A percentile compares a stretch with the other conserved stretches of the same genome.
phyloP scores from a whole-genome alignment of 2,888 invertebrate genomes.

The Euplagia quadripunctaria region DNA sequence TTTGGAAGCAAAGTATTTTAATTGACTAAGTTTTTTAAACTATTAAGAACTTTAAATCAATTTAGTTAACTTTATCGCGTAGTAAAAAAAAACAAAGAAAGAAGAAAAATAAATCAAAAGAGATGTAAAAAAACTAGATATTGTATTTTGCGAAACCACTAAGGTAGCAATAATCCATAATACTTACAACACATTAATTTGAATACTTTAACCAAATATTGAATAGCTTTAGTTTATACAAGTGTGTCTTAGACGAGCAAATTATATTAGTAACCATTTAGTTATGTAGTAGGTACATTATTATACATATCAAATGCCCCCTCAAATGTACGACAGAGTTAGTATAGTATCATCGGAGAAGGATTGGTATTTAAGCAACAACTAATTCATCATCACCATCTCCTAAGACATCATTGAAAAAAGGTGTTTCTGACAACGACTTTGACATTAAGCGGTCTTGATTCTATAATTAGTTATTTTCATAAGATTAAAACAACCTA shows the following conservation, averaged over 20 bases:
- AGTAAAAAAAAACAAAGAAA: background rate
- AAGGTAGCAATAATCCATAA: constrained; percentile 20
- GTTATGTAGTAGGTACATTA: constrained; percentile 12
- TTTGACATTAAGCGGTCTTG: background rate
- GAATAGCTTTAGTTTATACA: constrained; percentile 26
- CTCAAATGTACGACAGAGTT: constrained; percentile 1
- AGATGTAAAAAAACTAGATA: constrained; percentile 1
- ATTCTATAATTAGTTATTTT: background rate
- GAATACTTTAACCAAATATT: constrained; percentile 23
- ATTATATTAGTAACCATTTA: constrained; percentile 24
- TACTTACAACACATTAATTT: constrained; percentile 13
- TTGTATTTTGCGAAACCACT: constrained; percentile 33
- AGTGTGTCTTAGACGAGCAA: constrained; percentile 21
- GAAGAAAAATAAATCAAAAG: no score
- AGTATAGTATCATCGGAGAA: background rate
- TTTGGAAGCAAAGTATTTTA: background rate
- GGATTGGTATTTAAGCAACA: background rate
- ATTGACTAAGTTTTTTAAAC: constrained; percentile 22
- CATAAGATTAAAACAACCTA: background rate
- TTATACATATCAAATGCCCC: background rate
- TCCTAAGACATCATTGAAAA: background rate
- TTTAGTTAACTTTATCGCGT: constrained; percentile 3
- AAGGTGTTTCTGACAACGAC: background rate
- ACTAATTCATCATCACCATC: background rate
- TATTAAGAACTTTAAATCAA: constrained; percentile 21